These are phyloP conservation scores for Mythimna ferrago DNA, from an alignment of 2,888 invertebrate genomes.

Conservation along the genomic window DNA sequence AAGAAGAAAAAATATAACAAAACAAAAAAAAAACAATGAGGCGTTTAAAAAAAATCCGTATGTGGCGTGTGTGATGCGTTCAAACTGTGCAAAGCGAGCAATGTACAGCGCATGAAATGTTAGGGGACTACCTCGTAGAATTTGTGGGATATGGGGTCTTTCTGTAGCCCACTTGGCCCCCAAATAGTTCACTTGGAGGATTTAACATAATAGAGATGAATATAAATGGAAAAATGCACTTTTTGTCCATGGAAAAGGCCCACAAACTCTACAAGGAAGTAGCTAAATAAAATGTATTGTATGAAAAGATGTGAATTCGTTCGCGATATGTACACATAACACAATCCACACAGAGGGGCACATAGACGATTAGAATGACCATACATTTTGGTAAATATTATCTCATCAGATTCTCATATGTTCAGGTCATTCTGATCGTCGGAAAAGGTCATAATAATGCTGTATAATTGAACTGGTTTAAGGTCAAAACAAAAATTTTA, in stretches of 20 bases:
- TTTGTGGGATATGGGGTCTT: neutral
- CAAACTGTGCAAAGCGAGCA: constrained; percentile 79
- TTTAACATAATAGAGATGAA: neutral
- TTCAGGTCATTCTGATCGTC: constrained; percentile 36
- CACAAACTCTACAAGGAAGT: constrained; percentile 34
- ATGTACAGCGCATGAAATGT: constrained; percentile 79
- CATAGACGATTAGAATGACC: constrained; percentile 46
- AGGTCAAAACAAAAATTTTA: constrained; percentile 31
- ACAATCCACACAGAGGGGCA: constrained; percentile 79
- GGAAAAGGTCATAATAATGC: constrained; percentile 43
- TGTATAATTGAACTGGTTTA: constrained; percentile 20
- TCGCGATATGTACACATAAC: constrained; percentile 81
- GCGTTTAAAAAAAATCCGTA: constrained; percentile 77
- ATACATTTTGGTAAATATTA: constrained; percentile 19
- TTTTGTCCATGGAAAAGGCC: neutral
- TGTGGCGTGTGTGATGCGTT: constrained; percentile 86
- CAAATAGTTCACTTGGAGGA: neutral
- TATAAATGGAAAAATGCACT: neutral
- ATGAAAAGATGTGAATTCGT: constrained; percentile 59
- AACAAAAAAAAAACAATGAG: constrained; percentile 59
- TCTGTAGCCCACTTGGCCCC: neutral
- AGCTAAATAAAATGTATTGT: constrained; percentile 53
- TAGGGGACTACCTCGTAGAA: constrained; percentile 59
- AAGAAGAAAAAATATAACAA: constrained; percentile 45
- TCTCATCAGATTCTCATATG: neutral